Base-by-base conservation (phyloP, 2,888 invertebrate species). In the Erebia palarica region DNA sequence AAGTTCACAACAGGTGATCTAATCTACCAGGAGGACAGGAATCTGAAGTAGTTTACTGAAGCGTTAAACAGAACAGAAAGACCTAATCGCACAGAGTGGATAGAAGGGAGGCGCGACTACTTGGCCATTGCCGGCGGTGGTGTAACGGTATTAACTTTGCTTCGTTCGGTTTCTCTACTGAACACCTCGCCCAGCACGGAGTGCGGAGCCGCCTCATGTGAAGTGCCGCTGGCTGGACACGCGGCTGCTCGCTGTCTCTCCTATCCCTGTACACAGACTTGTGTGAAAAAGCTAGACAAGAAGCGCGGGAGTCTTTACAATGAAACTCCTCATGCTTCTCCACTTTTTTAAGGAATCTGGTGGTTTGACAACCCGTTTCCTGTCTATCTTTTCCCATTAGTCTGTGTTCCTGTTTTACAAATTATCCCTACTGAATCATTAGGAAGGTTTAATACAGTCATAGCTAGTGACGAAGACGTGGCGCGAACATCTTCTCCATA, bases 101-200 rank as follows among this genome's bases (percentile, higher is more conserved):
- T 86, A 91, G 91, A 90, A 91, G 91, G 92, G 90, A 90, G 88
- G 89, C 91, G 91, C 90, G 89, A 90, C 92, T 92, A 92, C 92
- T 91, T 91, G 92, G 91, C 91, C 92, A 87, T 83, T 86, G 88
- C 83, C 86, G 92, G 88, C 91, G 89, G 78, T 89, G 89, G 82
- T 88, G 88, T 90, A 88, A 88, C 90, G 88, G 91, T 93, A 94
- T 94, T 94, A 94, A 94, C 94, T 94, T 94, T 92, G 94, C 93
- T 94, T 94, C 94, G 90, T 94, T 94, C 89, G 94, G 94, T 94
- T 94, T 94, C 92, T 94, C 93, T 90, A 94, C 93, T 89, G 94
- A 94, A 93, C 95, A 96, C 94, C 96, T 95, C 92, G 96, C 96
- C 96, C 96, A 96, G 91, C 96, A 95, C 85, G 96, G 96, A 86